Conservation (phyloP, 2,113 vertebrate species). For the Pseudopipra pipra region DNA sequence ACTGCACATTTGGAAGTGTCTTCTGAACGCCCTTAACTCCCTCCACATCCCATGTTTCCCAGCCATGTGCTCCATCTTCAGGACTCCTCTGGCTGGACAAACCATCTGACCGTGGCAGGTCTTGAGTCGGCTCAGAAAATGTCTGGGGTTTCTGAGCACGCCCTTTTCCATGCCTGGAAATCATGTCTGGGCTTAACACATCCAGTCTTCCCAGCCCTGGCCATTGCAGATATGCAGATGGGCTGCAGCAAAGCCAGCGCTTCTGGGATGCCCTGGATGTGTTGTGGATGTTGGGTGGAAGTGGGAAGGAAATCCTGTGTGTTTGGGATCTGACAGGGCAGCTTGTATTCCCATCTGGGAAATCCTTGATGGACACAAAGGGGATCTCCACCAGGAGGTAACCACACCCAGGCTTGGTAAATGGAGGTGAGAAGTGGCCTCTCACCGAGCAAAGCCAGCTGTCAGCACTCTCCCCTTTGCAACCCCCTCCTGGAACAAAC, state of each 20-base stretch:
- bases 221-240: not conserved
- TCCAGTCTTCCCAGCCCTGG: not conserved
- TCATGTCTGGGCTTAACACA: not conserved
- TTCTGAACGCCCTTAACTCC: not conserved
- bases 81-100: not conserved
- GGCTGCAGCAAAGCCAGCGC: not conserved
- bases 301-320: not conserved
- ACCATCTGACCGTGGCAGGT: not conserved
- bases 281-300: not conserved
- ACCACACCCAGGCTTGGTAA: not conserved
- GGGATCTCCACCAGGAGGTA: not conserved
- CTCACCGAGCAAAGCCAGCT: conserved; percentile 18
- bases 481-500: not conserved
- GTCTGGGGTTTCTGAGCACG: not conserved
- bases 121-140: not conserved
- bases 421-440: conserved; percentile 11
- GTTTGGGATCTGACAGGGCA: not conserved
- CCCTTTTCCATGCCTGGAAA: not conserved
- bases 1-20: not conserved
- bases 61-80: not conserved
- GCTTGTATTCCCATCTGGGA: not conserved
- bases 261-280: not conserved
- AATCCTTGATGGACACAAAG: not conserved
- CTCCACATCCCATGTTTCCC: not conserved
- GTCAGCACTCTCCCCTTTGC: not conserved